Evolutionary conservation across 2,113 vertebrate genomes (phyloP), one percentile per base, ranked within the genome.

Genomic region (Atractosteus spatula): DNA sequence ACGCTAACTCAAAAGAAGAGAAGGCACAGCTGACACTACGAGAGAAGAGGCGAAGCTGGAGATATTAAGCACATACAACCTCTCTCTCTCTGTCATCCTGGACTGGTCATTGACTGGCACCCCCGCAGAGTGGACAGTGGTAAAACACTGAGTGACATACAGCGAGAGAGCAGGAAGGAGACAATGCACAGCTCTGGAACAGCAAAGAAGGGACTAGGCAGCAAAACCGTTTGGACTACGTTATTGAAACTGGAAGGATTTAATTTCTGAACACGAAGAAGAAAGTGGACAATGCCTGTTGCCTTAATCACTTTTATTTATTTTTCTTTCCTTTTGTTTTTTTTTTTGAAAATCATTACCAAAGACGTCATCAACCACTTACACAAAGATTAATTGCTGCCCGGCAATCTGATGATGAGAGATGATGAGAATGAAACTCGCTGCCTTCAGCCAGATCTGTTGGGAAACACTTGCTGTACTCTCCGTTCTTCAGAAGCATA

Each of bases 11-110:
- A 80, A 83, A 86, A 55, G 86, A 89, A 47, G 88, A 83, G 3
- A 84, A 78, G n/a, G 73, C 82, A 42, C 41, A 63, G 71, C 78
- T 78, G 74, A 92, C 90, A 69, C 70, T 72, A 75, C 77, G 83
- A 8, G 84, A 91, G 71, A 91, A 89, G 79, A 87, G 82, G 70
- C 83, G 75, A 47, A 89, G 41, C 76, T 79, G 71, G 88, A 86
- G 79, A 78, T 86, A 87, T 77, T 91, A 86, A 92, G 67, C 14
- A 16, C 64, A 7, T 41, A 7, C 8, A 51, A 8, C 78, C 12
- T 41, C 16, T 29, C 41, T 11, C 3, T 16, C 64, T 17, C 67
- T 43, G 63, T 55, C 16, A 61, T 62, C 62, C 62, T 47, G 72
- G 44, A 66, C 3, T 12, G 41, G 77, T 76, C 79, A 80, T 73